Evolutionary conservation across 2,113 vertebrate species (phyloP).

Genomic region (Panurus biarmicus): DNA sequence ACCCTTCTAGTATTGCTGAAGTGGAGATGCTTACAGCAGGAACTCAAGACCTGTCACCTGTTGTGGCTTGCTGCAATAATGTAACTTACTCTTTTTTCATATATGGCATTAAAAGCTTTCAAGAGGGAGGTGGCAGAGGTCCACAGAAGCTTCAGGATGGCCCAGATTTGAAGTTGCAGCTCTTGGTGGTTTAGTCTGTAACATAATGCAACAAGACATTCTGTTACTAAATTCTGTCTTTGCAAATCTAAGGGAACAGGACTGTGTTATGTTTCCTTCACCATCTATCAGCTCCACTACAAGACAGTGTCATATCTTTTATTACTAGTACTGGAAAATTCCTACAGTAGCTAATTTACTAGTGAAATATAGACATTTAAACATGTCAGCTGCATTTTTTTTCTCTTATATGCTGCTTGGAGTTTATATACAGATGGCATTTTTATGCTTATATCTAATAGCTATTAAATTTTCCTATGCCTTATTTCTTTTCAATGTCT

Average conservation of each 20-base stretch:
- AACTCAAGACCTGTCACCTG: neutral
- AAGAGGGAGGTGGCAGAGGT: neutral
- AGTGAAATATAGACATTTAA: slow-evolving; percentile 4
- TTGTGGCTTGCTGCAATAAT: neutral
- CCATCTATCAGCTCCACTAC: neutral
- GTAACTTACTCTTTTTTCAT: neutral
- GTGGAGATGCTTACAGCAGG: neutral
- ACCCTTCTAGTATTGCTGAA: neutral
- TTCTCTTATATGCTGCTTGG: slow-evolving; percentile 5
- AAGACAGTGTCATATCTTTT: neutral
- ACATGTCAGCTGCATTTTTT: neutral
- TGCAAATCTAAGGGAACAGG: neutral
- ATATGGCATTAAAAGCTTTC: neutral
- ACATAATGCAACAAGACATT: neutral
- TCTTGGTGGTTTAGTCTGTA: neutral
- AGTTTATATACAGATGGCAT: slow-evolving; percentile 48
- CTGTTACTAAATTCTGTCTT: neutral
- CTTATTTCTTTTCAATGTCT: slow-evolving; percentile 49
- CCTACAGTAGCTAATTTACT: slow-evolving; percentile 10
- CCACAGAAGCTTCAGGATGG: neutral
- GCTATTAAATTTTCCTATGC: slow-evolving; percentile 34
- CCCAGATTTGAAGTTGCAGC: neutral
- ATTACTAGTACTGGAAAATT: neutral
- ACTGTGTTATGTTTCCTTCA: neutral
- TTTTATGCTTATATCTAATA: slow-evolving; percentile 46